Evolutionary conservation across 2,888 invertebrate genomes (phyloP).

Genomic region (Heteromyza rotundicornis): DNA sequence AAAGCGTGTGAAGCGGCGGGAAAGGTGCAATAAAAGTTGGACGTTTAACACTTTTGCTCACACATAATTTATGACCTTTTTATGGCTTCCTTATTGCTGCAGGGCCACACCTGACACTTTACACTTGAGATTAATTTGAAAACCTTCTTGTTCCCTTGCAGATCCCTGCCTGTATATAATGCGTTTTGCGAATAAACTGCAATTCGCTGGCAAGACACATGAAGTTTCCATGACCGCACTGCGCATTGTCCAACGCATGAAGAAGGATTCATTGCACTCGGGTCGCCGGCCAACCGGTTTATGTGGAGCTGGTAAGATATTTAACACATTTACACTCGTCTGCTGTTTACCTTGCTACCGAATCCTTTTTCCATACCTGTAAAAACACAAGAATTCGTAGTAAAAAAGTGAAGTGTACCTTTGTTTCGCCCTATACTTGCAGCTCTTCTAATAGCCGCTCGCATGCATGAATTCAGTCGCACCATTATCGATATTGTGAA

Average conservation of each 20-base stretch:
- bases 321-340: too few relatives aligned
- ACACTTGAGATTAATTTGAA: too few relatives aligned
- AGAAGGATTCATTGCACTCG: constrained; percentile 95
- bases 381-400: too few relatives aligned
- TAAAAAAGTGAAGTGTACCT: not conserved
- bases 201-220: constrained; percentile 90
- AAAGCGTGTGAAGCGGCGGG: too few relatives aligned
- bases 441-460: constrained; percentile 92
- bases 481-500: constrained; percentile 87
- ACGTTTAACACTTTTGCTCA: too few relatives aligned
- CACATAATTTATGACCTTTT: not conserved
- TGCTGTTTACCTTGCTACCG: too few relatives aligned
- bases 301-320: constrained; percentile 90
- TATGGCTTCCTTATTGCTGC: too few relatives aligned
- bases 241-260: constrained; percentile 95
- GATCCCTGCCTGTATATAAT: constrained; percentile 97
- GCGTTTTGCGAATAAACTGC: constrained; percentile 90
- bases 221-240: constrained; percentile 95
- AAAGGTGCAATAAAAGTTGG: too few relatives aligned
- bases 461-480: constrained; percentile 90
- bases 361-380: not conserved
- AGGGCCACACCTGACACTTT: too few relatives aligned
- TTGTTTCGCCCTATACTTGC: constrained; percentile 32
- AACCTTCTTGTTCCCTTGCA: constrained; percentile 48
- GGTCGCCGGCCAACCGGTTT: constrained; percentile 96